Evolutionary conservation across 2,113 vertebrate species (phyloP).

Genomic region (Podilymbus podiceps): DNA sequence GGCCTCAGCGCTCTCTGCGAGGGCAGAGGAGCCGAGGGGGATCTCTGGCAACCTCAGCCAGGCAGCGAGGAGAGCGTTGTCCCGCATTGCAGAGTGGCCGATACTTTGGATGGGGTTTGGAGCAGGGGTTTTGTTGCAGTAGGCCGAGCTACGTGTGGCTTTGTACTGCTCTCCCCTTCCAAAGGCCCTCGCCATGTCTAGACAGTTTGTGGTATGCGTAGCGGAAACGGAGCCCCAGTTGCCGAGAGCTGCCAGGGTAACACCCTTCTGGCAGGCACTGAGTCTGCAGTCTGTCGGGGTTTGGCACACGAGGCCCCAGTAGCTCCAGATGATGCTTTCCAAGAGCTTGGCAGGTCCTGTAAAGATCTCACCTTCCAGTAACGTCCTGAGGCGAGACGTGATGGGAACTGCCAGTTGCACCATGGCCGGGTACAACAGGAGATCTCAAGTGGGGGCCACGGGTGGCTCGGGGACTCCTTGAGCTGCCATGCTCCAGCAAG

Average conservation of each 20-base stretch:
- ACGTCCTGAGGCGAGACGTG: conserved; percentile 33
- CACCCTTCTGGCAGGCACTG: conserved; percentile 55
- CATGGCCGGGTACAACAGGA: neutral
- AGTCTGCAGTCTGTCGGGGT: conserved; percentile 9
- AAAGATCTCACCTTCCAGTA: conserved; percentile 58
- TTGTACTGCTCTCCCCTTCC: conserved; percentile 37
- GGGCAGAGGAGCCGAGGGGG: neutral
- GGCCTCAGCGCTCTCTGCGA: neutral
- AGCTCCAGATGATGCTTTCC: conserved; percentile 49
- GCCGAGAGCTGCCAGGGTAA: conserved; percentile 39
- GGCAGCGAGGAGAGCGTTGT: neutral
- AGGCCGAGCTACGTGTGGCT: conserved; percentile 33
- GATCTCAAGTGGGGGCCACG: neutral
- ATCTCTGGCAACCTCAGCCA: neutral
- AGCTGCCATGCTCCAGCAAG: neutral
- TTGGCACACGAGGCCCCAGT: conserved; percentile 43
- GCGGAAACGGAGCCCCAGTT: conserved; percentile 32
- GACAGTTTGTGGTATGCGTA: conserved; percentile 7
- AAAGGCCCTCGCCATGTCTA: conserved; percentile 51
- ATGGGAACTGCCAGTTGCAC: neutral
- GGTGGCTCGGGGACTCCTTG: neutral
- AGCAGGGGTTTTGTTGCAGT: neutral
- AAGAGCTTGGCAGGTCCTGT: conserved; percentile 52
- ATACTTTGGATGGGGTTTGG: neutral
- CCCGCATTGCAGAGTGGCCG: neutral